These are phyloP conservation scores for Lasioglossum malachurum DNA, from an alignment of 2,888 invertebrate species.

Conservation along the genomic window DNA sequence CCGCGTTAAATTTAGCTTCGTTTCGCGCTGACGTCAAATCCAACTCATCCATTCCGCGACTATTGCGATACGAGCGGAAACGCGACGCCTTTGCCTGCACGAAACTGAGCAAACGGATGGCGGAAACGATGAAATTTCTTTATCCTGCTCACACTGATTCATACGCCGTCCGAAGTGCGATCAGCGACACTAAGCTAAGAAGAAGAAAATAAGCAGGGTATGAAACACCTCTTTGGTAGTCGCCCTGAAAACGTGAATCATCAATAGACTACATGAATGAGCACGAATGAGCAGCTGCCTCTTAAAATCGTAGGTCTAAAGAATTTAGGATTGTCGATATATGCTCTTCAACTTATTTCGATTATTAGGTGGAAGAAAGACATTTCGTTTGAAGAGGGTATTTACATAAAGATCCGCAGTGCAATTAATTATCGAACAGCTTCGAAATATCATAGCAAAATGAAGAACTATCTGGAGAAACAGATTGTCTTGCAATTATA, in stretches of 20 bases:
- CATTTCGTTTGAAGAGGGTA: too few species aligned
- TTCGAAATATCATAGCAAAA: background rate
- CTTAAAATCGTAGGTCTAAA: too few species aligned
- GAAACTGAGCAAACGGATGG: background rate
- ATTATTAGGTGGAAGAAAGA: too few species aligned
- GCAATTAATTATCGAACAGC: background rate
- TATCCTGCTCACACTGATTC: background rate
- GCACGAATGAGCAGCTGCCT: too few species aligned
- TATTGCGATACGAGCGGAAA: conserved; percentile 21
- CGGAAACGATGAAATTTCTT: conserved; percentile 4
- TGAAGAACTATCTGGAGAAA: too few species aligned
- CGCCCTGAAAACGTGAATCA: too few species aligned
- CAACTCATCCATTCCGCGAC: conserved; percentile 32
- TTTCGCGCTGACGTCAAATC: conserved; percentile 37
- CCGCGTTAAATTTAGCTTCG: conserved; percentile 58
- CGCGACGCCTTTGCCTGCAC: background rate
- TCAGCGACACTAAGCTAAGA: background rate
- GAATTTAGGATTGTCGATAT: too few species aligned
- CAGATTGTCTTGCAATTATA: background rate
- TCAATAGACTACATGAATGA: too few species aligned
- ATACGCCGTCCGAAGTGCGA: background rate
- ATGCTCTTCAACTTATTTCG: too few species aligned
- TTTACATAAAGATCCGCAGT: background rate
- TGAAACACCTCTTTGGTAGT: too few species aligned
- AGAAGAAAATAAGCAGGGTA: background rate